Evolutionary conservation across 2,113 vertebrate genomes (phyloP).

Genomic region (Cettia cetti): DNA sequence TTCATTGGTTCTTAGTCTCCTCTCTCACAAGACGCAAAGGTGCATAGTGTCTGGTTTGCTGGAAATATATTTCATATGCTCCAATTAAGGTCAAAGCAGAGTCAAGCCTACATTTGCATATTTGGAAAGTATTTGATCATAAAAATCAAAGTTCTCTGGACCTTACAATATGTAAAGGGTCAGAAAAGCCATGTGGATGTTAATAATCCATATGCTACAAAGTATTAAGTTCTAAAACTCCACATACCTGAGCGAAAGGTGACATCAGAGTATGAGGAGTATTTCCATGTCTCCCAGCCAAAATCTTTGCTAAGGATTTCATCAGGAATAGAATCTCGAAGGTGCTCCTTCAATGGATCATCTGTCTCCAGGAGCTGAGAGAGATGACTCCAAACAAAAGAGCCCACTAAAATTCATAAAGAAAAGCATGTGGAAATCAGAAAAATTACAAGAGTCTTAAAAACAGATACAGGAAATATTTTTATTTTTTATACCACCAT

Average conservation of each 20-base stretch:
- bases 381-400: slow-evolving; percentile 89
- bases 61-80: background rate
- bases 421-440: background rate
- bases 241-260: slow-evolving; percentile 76
- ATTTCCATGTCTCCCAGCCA: slow-evolving; percentile 81
- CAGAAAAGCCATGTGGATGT: background rate
- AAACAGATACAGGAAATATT: background rate
- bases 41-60: background rate
- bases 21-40: background rate
- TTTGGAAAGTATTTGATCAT: background rate
- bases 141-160: background rate
- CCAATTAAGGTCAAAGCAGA: background rate
- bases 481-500: background rate
- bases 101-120: background rate
- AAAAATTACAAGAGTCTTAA: background rate
- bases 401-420: slow-evolving; percentile 75
- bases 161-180: background rate
- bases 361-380: slow-evolving; percentile 81
- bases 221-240: background rate
- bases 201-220: background rate
- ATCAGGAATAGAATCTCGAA: slow-evolving; percentile 78
- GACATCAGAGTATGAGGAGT: slow-evolving; percentile 83
- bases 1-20: background rate
- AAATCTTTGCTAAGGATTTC: slow-evolving; percentile 85
- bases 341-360: slow-evolving; percentile 79